Conservation (phyloP, 2,888 invertebrate species). For the Melanotus villosus region DNA sequence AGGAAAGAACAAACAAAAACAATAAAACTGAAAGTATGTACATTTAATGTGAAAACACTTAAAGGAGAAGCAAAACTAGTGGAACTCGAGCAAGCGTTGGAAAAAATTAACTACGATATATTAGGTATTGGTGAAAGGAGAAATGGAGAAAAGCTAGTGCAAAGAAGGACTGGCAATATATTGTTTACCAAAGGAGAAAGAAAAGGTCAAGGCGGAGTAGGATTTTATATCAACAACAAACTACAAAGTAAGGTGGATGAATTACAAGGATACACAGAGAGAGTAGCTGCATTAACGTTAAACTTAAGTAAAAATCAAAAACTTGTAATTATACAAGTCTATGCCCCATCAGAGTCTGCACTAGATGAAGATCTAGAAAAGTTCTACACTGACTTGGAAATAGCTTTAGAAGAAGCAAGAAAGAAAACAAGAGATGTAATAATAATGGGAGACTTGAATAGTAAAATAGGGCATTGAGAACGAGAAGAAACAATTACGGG, state of each 20-base stretch:
- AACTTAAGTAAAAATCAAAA: constrained; percentile 16
- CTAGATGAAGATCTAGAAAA: constrained; percentile 14
- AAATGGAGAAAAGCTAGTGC: constrained; percentile 1
- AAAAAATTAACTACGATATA: not conserved
- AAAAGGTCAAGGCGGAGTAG: not conserved
- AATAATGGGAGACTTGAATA: constrained; percentile 14
- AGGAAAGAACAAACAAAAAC: not conserved
- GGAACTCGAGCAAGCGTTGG: constrained; percentile 1
- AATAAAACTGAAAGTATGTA: not conserved
- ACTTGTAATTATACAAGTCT: constrained; percentile 12
- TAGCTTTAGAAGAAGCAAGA: constrained; percentile 15
- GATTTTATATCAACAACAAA: constrained; percentile 6
- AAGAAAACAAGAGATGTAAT: constrained; percentile 10
- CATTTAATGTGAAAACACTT: constrained; percentile 1
- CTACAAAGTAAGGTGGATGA: not conserved
- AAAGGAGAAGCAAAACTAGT: not conserved
- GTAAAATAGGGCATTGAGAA: constrained; percentile 19
- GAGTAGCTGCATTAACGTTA: constrained; percentile 9
- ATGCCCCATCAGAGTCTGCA: constrained; percentile 14
- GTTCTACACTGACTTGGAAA: constrained; percentile 10
- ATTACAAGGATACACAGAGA: constrained; percentile 17
- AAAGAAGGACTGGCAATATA: not conserved
- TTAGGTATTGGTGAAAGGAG: constrained; percentile 5
- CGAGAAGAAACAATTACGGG: constrained; percentile 10
- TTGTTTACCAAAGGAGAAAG: constrained; percentile 8